Evolutionary conservation across 2,113 vertebrate genomes (phyloP).

Genomic region (Lagenorhynchus albirostris): DNA sequence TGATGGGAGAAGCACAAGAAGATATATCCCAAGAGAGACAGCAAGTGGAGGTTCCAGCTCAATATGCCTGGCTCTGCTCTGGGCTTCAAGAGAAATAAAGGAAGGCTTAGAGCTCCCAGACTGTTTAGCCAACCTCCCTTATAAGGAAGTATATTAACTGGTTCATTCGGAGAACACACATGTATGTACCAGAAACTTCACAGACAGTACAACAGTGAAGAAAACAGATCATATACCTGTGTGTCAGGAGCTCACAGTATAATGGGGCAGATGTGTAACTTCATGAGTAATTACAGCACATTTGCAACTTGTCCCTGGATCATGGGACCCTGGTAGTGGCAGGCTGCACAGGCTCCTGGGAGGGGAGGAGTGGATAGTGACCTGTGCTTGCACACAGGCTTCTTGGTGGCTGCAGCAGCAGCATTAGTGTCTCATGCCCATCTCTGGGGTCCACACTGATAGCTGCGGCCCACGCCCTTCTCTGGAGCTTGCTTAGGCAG

Average conservation of each 20-base stretch:
- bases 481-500: too few relatives aligned
- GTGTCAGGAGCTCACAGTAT: background rate
- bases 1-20: background rate
- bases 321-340: too few relatives aligned
- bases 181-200: background rate
- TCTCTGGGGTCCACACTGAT: too few relatives aligned
- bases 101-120: background rate
- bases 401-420: too few relatives aligned
- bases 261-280: fast-evolving
- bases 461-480: too few relatives aligned
- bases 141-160: background rate
- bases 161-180: background rate
- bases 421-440: too few relatives aligned
- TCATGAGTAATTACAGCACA: background rate
- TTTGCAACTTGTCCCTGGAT: background rate
- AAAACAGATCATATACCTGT: background rate
- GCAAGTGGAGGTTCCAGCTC: background rate
- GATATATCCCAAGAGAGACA: background rate
- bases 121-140: background rate
- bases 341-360: too few relatives aligned
- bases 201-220: background rate
- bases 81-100: background rate
- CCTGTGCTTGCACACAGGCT: too few relatives aligned
- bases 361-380: too few relatives aligned
- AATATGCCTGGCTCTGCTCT: background rate